Evolutionary conservation across 2,888 invertebrate species (phyloP).

Genomic region (Rhodophaea formosa): DNA sequence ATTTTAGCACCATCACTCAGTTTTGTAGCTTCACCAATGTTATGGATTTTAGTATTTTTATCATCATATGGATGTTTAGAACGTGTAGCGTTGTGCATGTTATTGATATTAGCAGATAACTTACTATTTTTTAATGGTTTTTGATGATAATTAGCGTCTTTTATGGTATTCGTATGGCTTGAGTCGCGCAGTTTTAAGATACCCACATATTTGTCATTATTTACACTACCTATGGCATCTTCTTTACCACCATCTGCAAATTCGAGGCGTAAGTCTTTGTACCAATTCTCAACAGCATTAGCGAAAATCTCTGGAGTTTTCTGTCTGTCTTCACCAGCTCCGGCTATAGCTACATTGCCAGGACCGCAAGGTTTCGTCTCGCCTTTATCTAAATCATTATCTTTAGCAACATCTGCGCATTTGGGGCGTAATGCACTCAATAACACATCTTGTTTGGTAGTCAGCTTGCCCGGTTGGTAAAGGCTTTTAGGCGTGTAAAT

Average conservation of each 20-base stretch:
- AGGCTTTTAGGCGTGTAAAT: background rate
- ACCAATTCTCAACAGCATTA: constrained; percentile 3
- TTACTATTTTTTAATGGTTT: too few species aligned
- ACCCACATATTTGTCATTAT: background rate
- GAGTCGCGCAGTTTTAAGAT: background rate
- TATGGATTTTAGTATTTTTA: too few species aligned
- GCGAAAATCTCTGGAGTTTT: background rate
- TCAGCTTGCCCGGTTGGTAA: background rate
- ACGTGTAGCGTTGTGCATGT: too few species aligned
- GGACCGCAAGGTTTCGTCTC: constrained; percentile 43
- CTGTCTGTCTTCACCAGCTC: background rate
- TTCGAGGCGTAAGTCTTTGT: background rate
- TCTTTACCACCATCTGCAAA: background rate
- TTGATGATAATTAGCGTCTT: too few species aligned
- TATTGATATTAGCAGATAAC: too few species aligned
- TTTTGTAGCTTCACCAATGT: too few species aligned
- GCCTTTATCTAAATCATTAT: constrained; percentile 11
- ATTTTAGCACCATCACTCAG: too few species aligned
- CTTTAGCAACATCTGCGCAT: constrained; percentile 20
- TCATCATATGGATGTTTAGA: too few species aligned
- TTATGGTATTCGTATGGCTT: background rate
- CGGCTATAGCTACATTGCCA: background rate
- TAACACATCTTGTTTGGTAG: constrained; percentile 33
- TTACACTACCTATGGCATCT: background rate
- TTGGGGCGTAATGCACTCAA: constrained; percentile 38